Percentiles rank a stretch among this genome's conserved stretches.
Conservation (phyloP, 2,113 vertebrate species). For the Salvator merianae region DNA sequence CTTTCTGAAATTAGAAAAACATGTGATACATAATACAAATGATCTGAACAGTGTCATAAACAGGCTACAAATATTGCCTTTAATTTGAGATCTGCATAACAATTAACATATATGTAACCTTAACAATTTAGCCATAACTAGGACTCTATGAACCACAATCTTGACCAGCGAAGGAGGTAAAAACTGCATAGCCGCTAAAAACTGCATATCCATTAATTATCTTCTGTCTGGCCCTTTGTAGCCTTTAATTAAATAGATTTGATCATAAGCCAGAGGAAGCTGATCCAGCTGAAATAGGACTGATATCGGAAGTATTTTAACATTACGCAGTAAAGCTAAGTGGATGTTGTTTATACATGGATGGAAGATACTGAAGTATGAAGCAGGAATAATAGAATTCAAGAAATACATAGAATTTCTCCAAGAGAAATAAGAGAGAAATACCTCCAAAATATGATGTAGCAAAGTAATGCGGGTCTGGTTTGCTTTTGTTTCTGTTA, state of each 20-base stretch:
- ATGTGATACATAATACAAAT: no score
- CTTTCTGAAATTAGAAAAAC: neutral
- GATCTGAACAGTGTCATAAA: no score
- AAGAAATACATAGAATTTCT: neutral
- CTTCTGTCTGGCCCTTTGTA: neutral
- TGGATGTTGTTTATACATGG: neutral
- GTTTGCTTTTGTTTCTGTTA: constrained; percentile 96
- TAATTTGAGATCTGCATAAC: no score
- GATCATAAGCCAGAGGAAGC: neutral
- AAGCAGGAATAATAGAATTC: neutral
- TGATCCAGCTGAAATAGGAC: neutral
- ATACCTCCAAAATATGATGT: constrained; percentile 95
- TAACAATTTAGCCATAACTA: no score
- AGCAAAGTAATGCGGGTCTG: constrained; percentile 92
- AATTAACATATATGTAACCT: no score
- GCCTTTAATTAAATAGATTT: neutral
- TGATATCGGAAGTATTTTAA: neutral
- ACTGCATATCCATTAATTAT: no score
- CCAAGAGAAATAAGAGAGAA: constrained; percentile 5
- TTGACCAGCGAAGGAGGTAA: no score
- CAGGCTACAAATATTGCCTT: no score
- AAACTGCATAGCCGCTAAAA: no score
- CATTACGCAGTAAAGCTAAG: neutral
- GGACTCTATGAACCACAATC: no score
- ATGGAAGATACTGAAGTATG: neutral